phyloP scores from a whole-genome alignment of 2,113 vertebrate genomes.

The Isichthys henryi region DNA sequence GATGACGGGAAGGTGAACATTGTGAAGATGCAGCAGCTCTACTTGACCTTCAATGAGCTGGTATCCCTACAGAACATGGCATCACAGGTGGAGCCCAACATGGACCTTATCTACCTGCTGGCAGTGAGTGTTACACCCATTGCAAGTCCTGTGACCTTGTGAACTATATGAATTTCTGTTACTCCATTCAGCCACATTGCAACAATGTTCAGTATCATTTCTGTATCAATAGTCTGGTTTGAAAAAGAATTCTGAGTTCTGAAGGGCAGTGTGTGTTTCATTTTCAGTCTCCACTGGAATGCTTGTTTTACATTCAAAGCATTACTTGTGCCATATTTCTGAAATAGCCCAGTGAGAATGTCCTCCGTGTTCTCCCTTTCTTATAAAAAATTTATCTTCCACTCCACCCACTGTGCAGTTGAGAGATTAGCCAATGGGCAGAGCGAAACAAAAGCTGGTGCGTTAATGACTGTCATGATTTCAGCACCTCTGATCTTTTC shows the following conservation, averaged over 20 bases:
- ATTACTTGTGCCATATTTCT: background rate
- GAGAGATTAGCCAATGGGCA: background rate
- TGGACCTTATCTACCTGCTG: conserved; percentile 92
- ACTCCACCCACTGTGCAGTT: background rate
- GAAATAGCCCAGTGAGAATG: background rate
- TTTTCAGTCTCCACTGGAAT: background rate
- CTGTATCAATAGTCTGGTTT: background rate
- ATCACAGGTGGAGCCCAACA: conserved; percentile 86
- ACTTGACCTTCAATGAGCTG: conserved; percentile 86
- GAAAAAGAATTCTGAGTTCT: background rate
- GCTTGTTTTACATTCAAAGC: background rate
- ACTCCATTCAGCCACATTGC: background rate
- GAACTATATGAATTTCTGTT: background rate
- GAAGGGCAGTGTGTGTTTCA: background rate
- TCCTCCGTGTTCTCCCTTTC: background rate
- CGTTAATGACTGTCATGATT: background rate
- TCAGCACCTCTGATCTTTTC: background rate
- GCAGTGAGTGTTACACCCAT: conserved; percentile 64
- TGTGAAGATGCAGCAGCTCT: conserved; percentile 97
- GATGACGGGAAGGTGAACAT: conserved; percentile 83
- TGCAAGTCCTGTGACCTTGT: background rate
- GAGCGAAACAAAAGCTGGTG: background rate
- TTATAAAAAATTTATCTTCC: background rate
- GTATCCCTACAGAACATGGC: conserved; percentile 79
- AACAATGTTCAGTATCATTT: background rate